phyloP scores from a whole-genome alignment of 2,113 vertebrate genomes.

The Chloropsis hardwickii region DNA sequence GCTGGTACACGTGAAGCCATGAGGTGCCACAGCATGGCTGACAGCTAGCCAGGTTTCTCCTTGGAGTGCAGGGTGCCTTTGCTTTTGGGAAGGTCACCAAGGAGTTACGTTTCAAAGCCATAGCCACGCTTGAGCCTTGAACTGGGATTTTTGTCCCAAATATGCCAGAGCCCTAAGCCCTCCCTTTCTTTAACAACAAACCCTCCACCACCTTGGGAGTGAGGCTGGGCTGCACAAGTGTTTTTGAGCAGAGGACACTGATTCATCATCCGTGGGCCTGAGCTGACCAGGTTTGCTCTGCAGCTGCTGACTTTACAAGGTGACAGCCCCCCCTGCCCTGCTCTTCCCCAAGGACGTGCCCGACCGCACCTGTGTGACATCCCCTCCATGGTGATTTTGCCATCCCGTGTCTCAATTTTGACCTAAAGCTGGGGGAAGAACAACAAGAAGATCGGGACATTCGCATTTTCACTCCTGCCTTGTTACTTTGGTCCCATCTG shows the following conservation, averaged over 20 bases:
- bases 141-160: neutral
- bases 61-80: neutral
- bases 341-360: neutral
- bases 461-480: neutral
- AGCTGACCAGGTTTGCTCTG: neutral
- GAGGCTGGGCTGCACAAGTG: fast-evolving
- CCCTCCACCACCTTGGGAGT: neutral
- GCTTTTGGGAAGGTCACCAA: constrained; percentile 4
- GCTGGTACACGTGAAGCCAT: neutral
- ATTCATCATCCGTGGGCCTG: neutral
- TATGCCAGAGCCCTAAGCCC: neutral
- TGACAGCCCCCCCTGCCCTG: neutral
- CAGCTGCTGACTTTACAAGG: neutral
- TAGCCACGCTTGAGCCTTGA: neutral
- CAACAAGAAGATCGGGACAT: neutral
- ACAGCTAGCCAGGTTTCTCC: neutral
- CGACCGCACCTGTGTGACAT: fast-evolving
- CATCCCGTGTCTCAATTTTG: fast-evolving
- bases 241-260: neutral
- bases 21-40: neutral
- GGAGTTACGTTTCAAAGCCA: neutral
- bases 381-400: neutral
- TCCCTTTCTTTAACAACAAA: neutral
- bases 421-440: neutral
- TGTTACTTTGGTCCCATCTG: neutral